A percentile compares a stretch with the other conserved stretches of the same genome.
phyloP scores from a whole-genome alignment of 2,888 invertebrate genomes.

The Leptinotarsa juncta region DNA sequence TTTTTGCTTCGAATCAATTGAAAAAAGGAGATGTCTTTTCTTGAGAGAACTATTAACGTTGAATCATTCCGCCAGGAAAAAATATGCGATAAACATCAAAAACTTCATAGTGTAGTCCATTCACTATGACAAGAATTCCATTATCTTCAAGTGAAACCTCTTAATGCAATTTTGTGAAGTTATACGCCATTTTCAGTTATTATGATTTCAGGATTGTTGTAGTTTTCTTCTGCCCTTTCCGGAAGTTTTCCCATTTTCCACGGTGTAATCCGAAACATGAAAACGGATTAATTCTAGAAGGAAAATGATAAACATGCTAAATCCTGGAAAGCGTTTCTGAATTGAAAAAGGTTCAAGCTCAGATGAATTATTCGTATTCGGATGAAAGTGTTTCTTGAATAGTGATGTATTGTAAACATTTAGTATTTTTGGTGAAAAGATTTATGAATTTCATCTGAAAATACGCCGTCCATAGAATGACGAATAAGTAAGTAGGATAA shows the following conservation, averaged over 20 bases:
- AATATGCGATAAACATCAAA: neutral
- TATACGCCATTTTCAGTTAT: slow-evolving; percentile 19
- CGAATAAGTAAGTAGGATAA: neutral
- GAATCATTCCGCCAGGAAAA: neutral
- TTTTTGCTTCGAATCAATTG: too few species aligned
- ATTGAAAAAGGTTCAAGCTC: neutral
- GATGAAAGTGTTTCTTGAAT: neutral
- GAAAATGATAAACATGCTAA: slow-evolving; percentile 1
- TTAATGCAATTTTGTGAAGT: slow-evolving; percentile 2
- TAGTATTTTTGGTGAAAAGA: neutral
- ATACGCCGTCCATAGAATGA: neutral
- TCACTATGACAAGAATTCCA: slow-evolving; percentile 8
- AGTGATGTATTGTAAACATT: neutral
- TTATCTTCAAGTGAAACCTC: neutral
- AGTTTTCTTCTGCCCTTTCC: slow-evolving; percentile 12
- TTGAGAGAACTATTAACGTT: neutral
- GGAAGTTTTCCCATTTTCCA: slow-evolving; percentile 26
- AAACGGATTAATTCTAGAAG: slow-evolving; percentile 19
- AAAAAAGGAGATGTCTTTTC: neutral
- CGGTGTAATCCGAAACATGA: slow-evolving; percentile 22
- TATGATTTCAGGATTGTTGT: slow-evolving; percentile 22
- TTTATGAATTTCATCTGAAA: neutral
- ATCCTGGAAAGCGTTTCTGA: slow-evolving; percentile 20
- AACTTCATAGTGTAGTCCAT: neutral
- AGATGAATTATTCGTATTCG: neutral